Evolutionary conservation across 2,888 invertebrate genomes (phyloP).

Genomic region (Drosophila sordidula): DNA sequence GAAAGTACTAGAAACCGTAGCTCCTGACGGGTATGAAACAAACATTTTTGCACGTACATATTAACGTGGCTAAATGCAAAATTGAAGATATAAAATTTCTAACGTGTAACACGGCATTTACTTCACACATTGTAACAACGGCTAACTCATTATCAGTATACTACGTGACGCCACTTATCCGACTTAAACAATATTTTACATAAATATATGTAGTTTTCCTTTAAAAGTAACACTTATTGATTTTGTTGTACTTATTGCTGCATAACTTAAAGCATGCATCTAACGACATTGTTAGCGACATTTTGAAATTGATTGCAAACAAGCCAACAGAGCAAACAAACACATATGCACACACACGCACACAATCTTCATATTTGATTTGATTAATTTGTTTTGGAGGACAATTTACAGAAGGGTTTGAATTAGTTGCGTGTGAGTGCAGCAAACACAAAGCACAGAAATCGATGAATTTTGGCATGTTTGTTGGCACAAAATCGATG

Average conservation of each 20-base stretch:
- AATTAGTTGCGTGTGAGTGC: conserved; percentile 41
- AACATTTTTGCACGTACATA: conserved; percentile 20
- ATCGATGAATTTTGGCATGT: conserved; percentile 75
- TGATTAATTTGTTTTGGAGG: conserved; percentile 26
- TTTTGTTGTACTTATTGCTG: conserved; percentile 46
- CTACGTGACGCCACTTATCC: conserved; percentile 11
- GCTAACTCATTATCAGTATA: conserved; percentile 11
- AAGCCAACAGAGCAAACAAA: conserved; percentile 45
- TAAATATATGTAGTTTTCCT: conserved; percentile 30
- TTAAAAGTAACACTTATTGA: conserved; percentile 36
- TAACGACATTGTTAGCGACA: conserved; percentile 33
- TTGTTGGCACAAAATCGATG: conserved; percentile 11
- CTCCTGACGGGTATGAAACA: conserved; percentile 49
- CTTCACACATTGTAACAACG: conserved; percentile 23
- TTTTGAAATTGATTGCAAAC: conserved; percentile 41
- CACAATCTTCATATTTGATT: conserved; percentile 17
- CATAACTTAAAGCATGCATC: conserved; percentile 43
- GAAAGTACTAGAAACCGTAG: conserved; percentile 9
- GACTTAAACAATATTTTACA: conserved; percentile 21
- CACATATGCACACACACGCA: conserved; percentile 1
- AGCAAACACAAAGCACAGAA: conserved; percentile 65
- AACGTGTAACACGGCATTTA: conserved; percentile 16
- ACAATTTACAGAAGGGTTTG: conserved; percentile 83
- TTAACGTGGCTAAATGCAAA: conserved; percentile 4
- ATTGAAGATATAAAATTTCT: neutral